Percentiles rank a stretch among this genome's conserved stretches.
phyloP scores from a whole-genome alignment of 2,113 vertebrate genomes.

The Hepsetus odoe region DNA sequence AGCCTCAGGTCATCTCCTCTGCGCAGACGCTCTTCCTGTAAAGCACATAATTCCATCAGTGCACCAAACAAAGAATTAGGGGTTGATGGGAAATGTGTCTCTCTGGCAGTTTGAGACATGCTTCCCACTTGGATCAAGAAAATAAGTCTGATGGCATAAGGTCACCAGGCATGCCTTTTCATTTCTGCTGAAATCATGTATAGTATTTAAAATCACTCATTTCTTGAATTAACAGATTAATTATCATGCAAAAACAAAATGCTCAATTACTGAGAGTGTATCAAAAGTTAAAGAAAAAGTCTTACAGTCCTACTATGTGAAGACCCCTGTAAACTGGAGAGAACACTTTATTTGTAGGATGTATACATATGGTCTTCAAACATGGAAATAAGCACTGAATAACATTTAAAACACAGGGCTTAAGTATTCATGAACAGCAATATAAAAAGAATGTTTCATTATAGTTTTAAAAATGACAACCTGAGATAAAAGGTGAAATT shows the following conservation, averaged over 20 bases:
- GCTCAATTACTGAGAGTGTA: background rate
- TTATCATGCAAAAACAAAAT: constrained; percentile 29
- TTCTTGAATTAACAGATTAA: background rate
- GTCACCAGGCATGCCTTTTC: constrained; percentile 10
- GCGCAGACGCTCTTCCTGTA: constrained; percentile 87
- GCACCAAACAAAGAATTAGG: constrained; percentile 17
- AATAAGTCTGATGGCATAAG: background rate
- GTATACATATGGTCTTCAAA: background rate
- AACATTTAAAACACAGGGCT: background rate
- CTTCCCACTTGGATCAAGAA: constrained; percentile 23
- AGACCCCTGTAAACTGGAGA: background rate
- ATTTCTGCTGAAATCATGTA: constrained; percentile 30
- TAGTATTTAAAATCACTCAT: background rate
- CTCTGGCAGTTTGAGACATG: constrained; percentile 33
- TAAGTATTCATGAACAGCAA: too few species aligned
- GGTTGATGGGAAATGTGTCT: constrained; percentile 45
- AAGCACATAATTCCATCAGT: constrained; percentile 58
- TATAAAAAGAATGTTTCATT: too few species aligned
- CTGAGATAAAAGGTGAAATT: too few species aligned
- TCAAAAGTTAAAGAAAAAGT: background rate
- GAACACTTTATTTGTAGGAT: background rate
- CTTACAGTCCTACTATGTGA: background rate
- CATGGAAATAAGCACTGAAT: background rate
- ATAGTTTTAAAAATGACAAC: too few species aligned
- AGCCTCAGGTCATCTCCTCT: constrained; percentile 89